A percentile compares a stretch with the other conserved stretches of the same genome.
Evolutionary conservation across 2,888 invertebrate species (phyloP).

Genomic region (Anthrax anthrax): DNA sequence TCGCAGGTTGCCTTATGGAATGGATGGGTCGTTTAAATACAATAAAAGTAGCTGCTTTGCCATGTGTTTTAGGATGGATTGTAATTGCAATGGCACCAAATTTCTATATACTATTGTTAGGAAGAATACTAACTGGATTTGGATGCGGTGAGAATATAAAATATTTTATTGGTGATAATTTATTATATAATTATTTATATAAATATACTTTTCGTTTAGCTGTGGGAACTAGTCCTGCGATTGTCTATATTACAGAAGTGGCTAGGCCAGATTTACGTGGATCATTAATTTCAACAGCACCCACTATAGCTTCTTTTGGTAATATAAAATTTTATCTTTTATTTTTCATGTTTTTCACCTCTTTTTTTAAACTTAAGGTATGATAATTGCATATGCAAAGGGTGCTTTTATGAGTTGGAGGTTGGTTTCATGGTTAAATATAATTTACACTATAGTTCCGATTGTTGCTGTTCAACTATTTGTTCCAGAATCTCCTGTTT

Average conservation of each 20-base stretch:
- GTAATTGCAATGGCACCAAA: conserved; percentile 38
- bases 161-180: neutral
- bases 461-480: conserved; percentile 35
- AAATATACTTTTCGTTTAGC: conserved; percentile 21
- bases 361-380: conserved; percentile 27
- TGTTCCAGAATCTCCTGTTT: conserved; percentile 44
- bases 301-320: conserved; percentile 44
- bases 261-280: conserved; percentile 44
- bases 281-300: conserved; percentile 43
- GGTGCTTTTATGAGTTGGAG: conserved; percentile 43
- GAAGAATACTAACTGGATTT: conserved; percentile 40
- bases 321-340: conserved; percentile 12
- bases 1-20: conserved; percentile 43
- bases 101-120: conserved; percentile 38
- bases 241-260: conserved; percentile 47
- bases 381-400: conserved; percentile 41
- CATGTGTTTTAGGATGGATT: conserved; percentile 41
- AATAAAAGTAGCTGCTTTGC: conserved; percentile 41
- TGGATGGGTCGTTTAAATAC: conserved; percentile 40
- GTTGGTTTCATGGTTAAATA: conserved; percentile 40
- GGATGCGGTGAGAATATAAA: conserved; percentile 31
- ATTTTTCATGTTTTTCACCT: neutral
- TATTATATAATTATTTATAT: neutral
- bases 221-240: conserved; percentile 43
- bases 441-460: conserved; percentile 39